phyloP scores from a whole-genome alignment of 2,888 invertebrate genomes.

The Melanargia galathea region DNA sequence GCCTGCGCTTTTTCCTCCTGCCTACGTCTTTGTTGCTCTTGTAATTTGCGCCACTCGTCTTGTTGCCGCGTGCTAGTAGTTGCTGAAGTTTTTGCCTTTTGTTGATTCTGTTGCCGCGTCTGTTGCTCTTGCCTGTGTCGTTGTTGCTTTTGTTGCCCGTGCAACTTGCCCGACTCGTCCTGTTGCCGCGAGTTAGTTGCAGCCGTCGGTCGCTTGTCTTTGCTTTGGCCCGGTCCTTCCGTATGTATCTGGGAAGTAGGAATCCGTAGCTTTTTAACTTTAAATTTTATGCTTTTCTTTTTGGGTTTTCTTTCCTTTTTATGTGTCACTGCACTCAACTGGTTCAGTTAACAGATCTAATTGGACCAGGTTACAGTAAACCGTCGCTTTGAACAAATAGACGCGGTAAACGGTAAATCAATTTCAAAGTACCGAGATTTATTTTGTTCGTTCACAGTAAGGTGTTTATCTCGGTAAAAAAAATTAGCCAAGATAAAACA shows the following conservation, averaged over 20 bases:
- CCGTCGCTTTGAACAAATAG: background rate
- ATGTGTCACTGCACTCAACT: background rate
- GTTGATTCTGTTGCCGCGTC: background rate
- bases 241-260: constrained; percentile 18
- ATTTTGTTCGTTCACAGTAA: background rate
- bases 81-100: background rate
- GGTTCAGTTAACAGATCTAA: background rate
- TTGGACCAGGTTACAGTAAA: background rate
- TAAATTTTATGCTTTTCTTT: constrained; percentile 5
- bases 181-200: constrained; percentile 6
- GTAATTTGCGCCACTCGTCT: background rate
- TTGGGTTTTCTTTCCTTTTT: background rate
- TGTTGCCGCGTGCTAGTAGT: background rate
- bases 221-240: constrained; percentile 8
- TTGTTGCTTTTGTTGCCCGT: background rate
- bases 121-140: background rate
- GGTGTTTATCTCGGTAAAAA: constrained; percentile 3
- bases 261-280: constrained; percentile 23
- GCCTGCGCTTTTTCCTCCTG: background rate
- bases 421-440: background rate
- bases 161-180: background rate
- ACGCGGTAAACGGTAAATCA: background rate
- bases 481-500: too few relatives aligned
- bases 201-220: background rate
- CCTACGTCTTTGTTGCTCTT: background rate